Base-by-base conservation (phyloP, 2,888 invertebrate genomes). In the Eupithecia vulgata region DNA sequence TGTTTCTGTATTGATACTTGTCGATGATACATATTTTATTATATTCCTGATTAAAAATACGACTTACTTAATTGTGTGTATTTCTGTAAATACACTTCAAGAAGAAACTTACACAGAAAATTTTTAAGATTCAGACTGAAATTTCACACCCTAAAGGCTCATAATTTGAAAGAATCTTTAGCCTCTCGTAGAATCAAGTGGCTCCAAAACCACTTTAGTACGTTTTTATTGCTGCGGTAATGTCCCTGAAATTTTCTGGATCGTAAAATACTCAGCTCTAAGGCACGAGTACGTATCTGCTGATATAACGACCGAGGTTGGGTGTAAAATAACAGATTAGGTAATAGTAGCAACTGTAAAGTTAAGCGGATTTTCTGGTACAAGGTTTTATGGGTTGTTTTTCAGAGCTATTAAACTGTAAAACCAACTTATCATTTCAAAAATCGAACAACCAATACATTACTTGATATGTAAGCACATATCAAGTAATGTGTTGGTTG, bases 171-270 rank as follows among this genome's bases (percentile, higher is more conserved):
- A 25, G 21, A 57, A 25, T 57, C 12, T 52, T 34, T 61, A 34
- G 34, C 65, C 37, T 45, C 45, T 67, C 15, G 37, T 34, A 52
- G 72, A 71, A 73, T 67, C 68, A 71, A 76, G 74, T 68, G 75
- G 71, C 71, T 71, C 69, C 34, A 67, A 65, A 79, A 74, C 76
- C 79, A 75, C 78, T 80, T 79, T 70, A 79, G 70, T 79, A 75
- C 76, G 40, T 73, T 79, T 82, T 80, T 77, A 79, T 67, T 73
- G 76, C 66, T 64, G 59, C 72, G 75, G 79, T 79, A 78, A 79
- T 67, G 71, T 17, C 68, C 48, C 59, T 40, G 59, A 71, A 74
- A 74, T 68, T 68, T 71, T 61, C 66, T 34, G 68, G 52, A 68
- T 61, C 66, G 67, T 74, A 71, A 74, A 71, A 71, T 40, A 40